A percentile compares a stretch with the other conserved stretches of the same genome.
Evolutionary conservation across 2,113 vertebrate genomes (phyloP).

Genomic region (Sus scrofa): DNA sequence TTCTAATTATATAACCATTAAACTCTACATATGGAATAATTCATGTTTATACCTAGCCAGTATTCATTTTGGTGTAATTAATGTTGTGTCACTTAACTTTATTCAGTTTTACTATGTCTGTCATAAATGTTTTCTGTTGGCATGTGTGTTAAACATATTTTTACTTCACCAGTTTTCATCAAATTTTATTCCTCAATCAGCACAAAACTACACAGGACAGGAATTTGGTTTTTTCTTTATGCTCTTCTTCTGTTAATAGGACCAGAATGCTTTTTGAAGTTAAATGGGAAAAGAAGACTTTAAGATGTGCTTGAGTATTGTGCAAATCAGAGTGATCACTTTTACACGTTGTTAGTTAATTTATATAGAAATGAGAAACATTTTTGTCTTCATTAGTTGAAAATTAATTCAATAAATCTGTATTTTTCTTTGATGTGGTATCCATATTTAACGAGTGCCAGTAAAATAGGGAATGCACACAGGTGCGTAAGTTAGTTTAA

Average conservation of each 20-base stretch:
- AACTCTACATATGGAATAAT: neutral
- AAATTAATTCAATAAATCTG: slow-evolving; percentile 26
- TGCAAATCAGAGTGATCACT: neutral
- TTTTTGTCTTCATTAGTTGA: neutral
- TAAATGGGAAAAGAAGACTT: slow-evolving; percentile 24
- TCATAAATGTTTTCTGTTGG: slow-evolving; percentile 56
- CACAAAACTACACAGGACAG: neutral
- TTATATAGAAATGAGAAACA: neutral
- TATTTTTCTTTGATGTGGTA: neutral
- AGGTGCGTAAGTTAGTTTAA: neutral
- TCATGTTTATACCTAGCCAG: slow-evolving; percentile 42
- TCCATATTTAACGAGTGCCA: neutral
- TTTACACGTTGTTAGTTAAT: neutral
- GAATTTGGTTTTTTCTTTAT: neutral
- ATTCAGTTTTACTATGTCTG: slow-evolving; percentile 33
- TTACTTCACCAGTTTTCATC: neutral
- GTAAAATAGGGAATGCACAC: neutral
- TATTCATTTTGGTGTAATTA: slow-evolving; percentile 41
- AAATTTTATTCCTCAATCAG: neutral
- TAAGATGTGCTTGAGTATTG: slow-evolving; percentile 26
- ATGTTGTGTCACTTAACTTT: slow-evolving; percentile 33
- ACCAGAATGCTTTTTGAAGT: neutral
- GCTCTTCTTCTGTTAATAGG: slow-evolving; percentile 24
- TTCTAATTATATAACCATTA: slow-evolving; percentile 37
- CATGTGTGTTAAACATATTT: slow-evolving; percentile 2